Evolutionary conservation across 2,797 vertebrate genomes (phyloP).

Genomic region (Cygnus olor): DNA sequence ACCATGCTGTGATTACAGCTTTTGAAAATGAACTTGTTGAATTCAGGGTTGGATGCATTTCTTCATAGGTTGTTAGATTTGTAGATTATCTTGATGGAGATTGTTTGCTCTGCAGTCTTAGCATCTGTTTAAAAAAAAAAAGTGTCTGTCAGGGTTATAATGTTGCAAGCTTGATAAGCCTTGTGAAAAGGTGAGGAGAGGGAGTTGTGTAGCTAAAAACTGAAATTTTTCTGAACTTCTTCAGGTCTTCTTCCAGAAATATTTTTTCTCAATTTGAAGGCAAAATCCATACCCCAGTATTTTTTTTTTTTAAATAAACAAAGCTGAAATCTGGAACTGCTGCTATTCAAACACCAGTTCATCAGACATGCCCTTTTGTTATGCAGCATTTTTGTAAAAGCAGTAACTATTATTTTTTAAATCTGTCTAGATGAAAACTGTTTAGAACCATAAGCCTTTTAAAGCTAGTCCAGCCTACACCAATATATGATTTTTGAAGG

Average conservation of each 20-base stretch:
- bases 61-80: background rate
- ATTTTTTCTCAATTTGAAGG: background rate
- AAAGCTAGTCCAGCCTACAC: background rate
- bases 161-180: background rate
- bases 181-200: background rate
- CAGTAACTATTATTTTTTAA: background rate
- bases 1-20: rapidly evolving
- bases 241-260: background rate
- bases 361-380: background rate
- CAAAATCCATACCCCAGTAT: background rate
- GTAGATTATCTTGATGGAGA: background rate
- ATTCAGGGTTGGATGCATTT: background rate
- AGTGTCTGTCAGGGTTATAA: background rate
- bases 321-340: background rate
- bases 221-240: background rate
- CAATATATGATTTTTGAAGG: background rate
- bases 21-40: background rate
- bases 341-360: background rate
- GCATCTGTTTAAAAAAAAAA: background rate
- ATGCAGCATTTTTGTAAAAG: background rate
- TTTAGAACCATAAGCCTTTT: background rate
- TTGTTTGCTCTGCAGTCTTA: background rate
- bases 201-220: background rate
- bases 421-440: background rate
- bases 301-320: background rate